Percentiles rank a stretch among this genome's conserved stretches.
phyloP scores from a whole-genome alignment of 2,113 vertebrate genomes.

The Tragelaphus scriptus region DNA sequence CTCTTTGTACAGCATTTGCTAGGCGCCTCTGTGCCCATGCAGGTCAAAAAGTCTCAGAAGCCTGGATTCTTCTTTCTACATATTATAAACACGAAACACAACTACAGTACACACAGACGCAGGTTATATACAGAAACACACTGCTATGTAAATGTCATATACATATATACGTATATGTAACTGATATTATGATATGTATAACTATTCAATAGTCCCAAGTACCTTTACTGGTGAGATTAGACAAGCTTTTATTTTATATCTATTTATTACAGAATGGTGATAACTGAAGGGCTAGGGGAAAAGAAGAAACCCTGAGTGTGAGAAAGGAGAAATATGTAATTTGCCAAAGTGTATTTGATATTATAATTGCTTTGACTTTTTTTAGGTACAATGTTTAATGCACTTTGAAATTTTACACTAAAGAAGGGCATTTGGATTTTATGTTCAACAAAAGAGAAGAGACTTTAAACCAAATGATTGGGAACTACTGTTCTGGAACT shows the following conservation, averaged over 20 bases:
- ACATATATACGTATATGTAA: background rate
- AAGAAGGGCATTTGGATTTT: background rate
- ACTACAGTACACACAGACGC: background rate
- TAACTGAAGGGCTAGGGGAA: background rate
- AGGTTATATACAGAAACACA: background rate
- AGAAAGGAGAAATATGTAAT: background rate
- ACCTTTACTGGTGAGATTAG: background rate
- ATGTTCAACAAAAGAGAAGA: background rate
- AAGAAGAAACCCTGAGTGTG: background rate
- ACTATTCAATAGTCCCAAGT: background rate
- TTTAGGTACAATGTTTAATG: background rate
- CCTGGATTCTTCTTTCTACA: background rate
- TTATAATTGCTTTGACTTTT: background rate
- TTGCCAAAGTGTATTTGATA: background rate
- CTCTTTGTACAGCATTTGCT: background rate
- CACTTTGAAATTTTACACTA: background rate
- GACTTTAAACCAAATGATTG: background rate
- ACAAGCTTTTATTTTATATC: slow-evolving; percentile 9
- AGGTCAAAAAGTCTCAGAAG: background rate
- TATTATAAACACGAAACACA: background rate
- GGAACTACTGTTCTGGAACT: background rate
- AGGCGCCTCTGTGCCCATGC: background rate
- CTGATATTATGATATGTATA: background rate
- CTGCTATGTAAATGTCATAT: background rate
- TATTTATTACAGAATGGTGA: background rate